Conservation (phyloP, 1,140 invertebrate species). For the Andrena cerasifolii region DNA sequence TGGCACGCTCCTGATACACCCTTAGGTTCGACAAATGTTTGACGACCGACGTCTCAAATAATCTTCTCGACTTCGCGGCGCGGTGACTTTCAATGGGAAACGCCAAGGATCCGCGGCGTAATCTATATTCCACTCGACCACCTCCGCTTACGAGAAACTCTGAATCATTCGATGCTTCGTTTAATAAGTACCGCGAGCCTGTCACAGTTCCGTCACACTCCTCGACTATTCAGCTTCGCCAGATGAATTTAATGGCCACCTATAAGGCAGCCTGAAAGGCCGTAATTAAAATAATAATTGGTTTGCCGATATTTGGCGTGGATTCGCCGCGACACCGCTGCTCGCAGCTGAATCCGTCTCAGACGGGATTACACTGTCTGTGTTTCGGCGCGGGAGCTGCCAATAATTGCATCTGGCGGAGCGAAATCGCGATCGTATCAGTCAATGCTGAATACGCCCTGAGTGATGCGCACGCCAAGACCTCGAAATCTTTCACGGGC, state of each 20-base stretch:
- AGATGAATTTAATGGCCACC: background rate
- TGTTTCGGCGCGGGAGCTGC: background rate
- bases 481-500: slow-evolving; percentile 6
- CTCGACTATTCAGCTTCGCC: slow-evolving; percentile 1
- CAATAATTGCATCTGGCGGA: slow-evolving; percentile 19
- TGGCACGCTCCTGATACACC: slow-evolving; percentile 3
- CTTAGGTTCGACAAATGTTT: slow-evolving; percentile 42
- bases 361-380: background rate
- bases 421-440: background rate
- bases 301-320: background rate
- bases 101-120: background rate
- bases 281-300: slow-evolving; percentile 33
- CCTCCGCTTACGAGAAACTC: too few relatives aligned
- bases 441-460: background rate
- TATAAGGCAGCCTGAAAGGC: background rate
- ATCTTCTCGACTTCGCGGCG: background rate
- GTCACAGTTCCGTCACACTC: too few relatives aligned
- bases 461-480: background rate
- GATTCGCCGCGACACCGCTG: background rate
- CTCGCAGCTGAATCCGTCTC: background rate
- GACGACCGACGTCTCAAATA: slow-evolving; percentile 20
- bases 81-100: background rate
- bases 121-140: background rate
- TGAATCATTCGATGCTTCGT: too few relatives aligned
- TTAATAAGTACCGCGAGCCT: too few relatives aligned